phyloP scores from a whole-genome alignment of 2,797 vertebrate species.

The Enteromius trimaculatus region DNA sequence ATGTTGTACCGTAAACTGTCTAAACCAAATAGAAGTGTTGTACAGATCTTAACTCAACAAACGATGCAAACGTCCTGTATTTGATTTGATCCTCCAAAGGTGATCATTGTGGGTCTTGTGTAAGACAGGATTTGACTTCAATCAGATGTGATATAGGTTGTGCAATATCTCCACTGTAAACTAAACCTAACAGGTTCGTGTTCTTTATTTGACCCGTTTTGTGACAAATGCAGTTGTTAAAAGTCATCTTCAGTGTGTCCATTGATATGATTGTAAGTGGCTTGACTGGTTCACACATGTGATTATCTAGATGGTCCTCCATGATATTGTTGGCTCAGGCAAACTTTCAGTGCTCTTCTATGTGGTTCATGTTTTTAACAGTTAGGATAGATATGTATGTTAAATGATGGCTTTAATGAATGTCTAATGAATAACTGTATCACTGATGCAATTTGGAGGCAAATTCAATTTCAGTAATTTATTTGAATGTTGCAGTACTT shows the following conservation, averaged over 20 bases:
- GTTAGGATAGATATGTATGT: slow-evolving; percentile 11
- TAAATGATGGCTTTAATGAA: slow-evolving; percentile 42
- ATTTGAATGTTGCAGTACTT: slow-evolving; percentile 22
- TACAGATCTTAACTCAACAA: slow-evolving; percentile 68
- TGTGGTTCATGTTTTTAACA: slow-evolving; percentile 39
- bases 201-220: slow-evolving; percentile 43
- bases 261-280: slow-evolving; percentile 33
- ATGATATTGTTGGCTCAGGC: slow-evolving; percentile 39
- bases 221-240: slow-evolving; percentile 26
- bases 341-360: slow-evolving; percentile 33
- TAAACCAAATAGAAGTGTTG: slow-evolving; percentile 76
- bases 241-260: slow-evolving; percentile 21
- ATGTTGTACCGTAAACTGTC: slow-evolving; percentile 76
- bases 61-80: slow-evolving; percentile 65
- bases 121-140: slow-evolving; percentile 52
- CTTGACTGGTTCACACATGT: slow-evolving; percentile 34
- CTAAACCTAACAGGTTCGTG: slow-evolving; percentile 18
- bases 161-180: slow-evolving; percentile 37
- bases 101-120: slow-evolving; percentile 68
- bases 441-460: slow-evolving; percentile 26
- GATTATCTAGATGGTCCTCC: slow-evolving; percentile 34
- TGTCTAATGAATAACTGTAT: slow-evolving; percentile 37
- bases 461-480: slow-evolving; percentile 8
- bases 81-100: slow-evolving; percentile 68
- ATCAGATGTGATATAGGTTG: slow-evolving; percentile 32